Conservation (phyloP, 2,888 invertebrate genomes). For the Crematogaster levior region DNA sequence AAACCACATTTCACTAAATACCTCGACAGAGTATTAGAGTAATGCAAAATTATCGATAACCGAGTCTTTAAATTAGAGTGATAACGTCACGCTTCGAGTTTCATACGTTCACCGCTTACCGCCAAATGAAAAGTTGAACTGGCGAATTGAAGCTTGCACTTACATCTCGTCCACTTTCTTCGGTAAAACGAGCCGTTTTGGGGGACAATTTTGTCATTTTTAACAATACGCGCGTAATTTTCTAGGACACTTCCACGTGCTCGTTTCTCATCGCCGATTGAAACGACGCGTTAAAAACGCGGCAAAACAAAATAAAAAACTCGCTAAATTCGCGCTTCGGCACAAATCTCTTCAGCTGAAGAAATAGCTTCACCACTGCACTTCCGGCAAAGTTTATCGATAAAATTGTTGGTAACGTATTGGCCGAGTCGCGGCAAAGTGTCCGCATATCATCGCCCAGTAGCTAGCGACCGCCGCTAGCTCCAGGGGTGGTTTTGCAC, state of each 20-base stretch:
- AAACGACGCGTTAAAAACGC: background rate
- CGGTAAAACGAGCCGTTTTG: background rate
- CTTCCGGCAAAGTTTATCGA: background rate
- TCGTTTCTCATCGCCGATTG: background rate
- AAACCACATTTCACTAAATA: background rate
- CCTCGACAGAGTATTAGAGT: background rate
- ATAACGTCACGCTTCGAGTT: background rate
- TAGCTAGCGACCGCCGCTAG: slow-evolving; percentile 8
- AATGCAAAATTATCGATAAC: background rate
- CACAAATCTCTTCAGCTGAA: background rate
- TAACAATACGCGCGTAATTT: background rate
- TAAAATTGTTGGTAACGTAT: background rate
- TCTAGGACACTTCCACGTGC: background rate
- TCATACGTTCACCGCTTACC: background rate
- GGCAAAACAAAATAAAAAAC: background rate
- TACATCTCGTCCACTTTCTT: background rate
- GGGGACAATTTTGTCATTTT: background rate
- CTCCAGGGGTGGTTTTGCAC: slow-evolving; percentile 45
- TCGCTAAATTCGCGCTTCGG: background rate
- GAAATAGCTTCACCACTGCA: background rate
- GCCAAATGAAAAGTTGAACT: background rate
- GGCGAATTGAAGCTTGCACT: background rate
- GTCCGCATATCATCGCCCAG: background rate
- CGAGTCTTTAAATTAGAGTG: background rate
- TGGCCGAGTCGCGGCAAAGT: background rate